Conservation (phyloP, 2,888 invertebrate genomes). For the Vannuccia rotundouncinata region DNA sequence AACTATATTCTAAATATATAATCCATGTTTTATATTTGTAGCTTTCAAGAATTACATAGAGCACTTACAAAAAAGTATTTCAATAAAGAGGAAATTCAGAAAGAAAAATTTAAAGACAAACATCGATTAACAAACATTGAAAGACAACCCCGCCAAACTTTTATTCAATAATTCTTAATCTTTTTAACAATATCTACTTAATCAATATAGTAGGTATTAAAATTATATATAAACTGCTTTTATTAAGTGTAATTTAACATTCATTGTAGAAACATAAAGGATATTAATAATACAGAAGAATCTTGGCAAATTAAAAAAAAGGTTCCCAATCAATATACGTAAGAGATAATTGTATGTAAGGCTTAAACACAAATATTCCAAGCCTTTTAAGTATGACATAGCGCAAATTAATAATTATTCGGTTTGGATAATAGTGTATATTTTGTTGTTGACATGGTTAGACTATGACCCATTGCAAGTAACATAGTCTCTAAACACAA, state of each 20-base stretch:
- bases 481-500: no score
- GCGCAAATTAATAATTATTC: no score
- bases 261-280: neutral
- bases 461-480: no score
- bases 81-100: slow-evolving; percentile 7
- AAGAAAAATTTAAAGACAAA: neutral
- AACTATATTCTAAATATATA: no score
- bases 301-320: no score
- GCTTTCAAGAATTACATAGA: neutral
- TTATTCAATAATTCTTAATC: neutral
- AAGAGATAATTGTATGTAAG: no score
- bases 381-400: no score
- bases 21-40: neutral
- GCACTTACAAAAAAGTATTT: neutral
- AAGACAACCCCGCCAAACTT: neutral
- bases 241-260: neutral
- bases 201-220: neutral
- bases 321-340: no score
- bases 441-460: no score
- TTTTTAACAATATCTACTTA: neutral
- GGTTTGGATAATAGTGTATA: no score
- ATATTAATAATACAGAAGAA: neutral
- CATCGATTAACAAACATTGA: neutral
- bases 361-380: no score
- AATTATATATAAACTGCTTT: neutral